phyloP scores from a whole-genome alignment of 2,888 invertebrate genomes.

The Tinea pellionella region DNA sequence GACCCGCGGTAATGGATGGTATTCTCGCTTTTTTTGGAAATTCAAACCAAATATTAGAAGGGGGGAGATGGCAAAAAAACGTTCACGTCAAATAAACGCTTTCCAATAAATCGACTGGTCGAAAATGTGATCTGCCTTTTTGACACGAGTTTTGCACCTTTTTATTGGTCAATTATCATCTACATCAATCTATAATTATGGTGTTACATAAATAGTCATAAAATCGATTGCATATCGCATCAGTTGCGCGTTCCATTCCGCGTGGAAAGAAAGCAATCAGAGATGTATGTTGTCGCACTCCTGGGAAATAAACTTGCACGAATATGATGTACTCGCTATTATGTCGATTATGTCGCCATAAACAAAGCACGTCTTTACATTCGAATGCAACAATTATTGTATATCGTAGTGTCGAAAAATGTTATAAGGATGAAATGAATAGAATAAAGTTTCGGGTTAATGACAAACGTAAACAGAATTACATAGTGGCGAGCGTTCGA shows the following conservation, averaged over 20 bases:
- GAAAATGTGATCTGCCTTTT: neutral
- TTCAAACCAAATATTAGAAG: neutral
- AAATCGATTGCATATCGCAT: neutral
- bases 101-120: neutral
- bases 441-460: too few species aligned
- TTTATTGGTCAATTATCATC: too few species aligned
- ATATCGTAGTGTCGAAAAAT: too few species aligned
- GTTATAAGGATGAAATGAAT: too few species aligned
- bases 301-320: slow-evolving; percentile 5
- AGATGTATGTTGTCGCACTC: neutral
- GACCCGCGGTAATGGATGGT: neutral
- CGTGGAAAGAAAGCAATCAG: slow-evolving; percentile 4
- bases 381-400: too few species aligned
- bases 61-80: neutral
- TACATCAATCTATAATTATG: too few species aligned
- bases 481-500: neutral
- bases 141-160: neutral
- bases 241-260: neutral
- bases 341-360: too few species aligned
- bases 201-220: too few species aligned
- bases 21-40: neutral
- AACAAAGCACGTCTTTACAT: too few species aligned
- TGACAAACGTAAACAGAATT: too few species aligned
- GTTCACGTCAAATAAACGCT: neutral
- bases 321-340: too few species aligned